phyloP scores from a whole-genome alignment of 2,113 vertebrate species.

The Eublepharis macularius region DNA sequence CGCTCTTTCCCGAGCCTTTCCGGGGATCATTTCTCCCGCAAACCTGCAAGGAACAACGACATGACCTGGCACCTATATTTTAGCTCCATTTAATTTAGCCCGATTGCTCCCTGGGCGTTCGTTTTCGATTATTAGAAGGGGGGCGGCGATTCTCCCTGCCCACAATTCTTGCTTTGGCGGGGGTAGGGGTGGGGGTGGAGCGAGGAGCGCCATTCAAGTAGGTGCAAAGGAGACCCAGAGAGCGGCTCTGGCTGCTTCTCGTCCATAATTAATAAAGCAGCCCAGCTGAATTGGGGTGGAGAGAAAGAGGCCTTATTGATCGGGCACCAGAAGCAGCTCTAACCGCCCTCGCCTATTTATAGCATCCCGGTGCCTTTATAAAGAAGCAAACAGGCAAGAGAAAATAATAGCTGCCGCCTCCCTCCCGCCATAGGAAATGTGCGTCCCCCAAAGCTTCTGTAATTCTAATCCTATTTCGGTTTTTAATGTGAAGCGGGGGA shows the following conservation, averaged over 20 bases:
- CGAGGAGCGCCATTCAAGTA: constrained; percentile 67
- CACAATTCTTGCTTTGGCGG: not conserved
- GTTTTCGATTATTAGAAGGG: not conserved
- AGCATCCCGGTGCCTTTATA: constrained; percentile 59
- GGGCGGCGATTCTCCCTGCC: not conserved
- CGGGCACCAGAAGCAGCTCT: constrained; percentile 60
- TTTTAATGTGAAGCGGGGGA: not conserved
- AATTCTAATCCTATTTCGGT: not conserved
- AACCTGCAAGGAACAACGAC: too few species aligned
- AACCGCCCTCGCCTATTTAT: constrained; percentile 70
- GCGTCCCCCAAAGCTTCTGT: not conserved
- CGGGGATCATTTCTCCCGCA: too few species aligned
- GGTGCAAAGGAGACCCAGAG: constrained; percentile 38
- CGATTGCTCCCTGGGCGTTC: not conserved
- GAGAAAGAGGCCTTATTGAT: constrained; percentile 71
- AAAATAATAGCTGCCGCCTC: constrained; percentile 22
- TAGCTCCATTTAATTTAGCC: not conserved
- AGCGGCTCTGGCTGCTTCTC: constrained; percentile 53
- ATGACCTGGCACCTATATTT: not conserved
- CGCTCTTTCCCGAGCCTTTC: too few species aligned
- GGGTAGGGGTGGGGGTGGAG: not conserved
- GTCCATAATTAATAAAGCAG: too few species aligned
- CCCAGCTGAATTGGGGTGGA: not conserved
- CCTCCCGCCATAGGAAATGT: not conserved
- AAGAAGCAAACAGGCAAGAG: constrained; percentile 60